Percentiles rank a stretch among this genome's conserved stretches.
phyloP scores from a whole-genome alignment of 2,113 vertebrate species.

The Ameiurus melas region DNA sequence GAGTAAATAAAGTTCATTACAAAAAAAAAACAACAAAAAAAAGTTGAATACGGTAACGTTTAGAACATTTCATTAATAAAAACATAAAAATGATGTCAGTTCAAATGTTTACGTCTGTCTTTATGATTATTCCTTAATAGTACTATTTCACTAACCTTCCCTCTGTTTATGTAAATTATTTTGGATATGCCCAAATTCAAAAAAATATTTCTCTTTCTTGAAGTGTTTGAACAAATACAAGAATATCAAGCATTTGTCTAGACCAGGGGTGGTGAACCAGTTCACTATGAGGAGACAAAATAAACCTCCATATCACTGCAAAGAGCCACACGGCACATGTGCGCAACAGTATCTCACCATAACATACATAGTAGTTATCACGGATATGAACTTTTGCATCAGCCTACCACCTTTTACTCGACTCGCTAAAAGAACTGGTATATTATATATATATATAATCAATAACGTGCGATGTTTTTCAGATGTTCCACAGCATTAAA shows the following conservation, averaged over 20 bases:
- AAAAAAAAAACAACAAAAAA: not conserved
- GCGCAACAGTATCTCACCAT: too few relatives aligned
- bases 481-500: not conserved
- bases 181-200: not conserved
- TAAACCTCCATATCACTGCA: too few relatives aligned
- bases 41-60: not conserved
- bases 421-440: too few relatives aligned
- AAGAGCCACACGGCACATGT: too few relatives aligned
- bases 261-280: too few relatives aligned
- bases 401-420: too few relatives aligned
- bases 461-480: not conserved
- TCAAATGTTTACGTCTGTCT: not conserved
- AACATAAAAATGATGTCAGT: not conserved
- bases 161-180: not conserved
- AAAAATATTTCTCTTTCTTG: not conserved
- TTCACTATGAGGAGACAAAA: too few relatives aligned
- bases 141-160: not conserved
- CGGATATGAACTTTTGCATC: too few relatives aligned
- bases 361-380: too few relatives aligned
- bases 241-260: not conserved
- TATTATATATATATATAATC: not conserved
- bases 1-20: not conserved
- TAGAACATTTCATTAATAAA: not conserved
- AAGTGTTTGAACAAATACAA: not conserved
- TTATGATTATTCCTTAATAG: not conserved